Evolutionary conservation across 2,797 vertebrate species (phyloP).

Genomic region (Spatula versicolor): DNA sequence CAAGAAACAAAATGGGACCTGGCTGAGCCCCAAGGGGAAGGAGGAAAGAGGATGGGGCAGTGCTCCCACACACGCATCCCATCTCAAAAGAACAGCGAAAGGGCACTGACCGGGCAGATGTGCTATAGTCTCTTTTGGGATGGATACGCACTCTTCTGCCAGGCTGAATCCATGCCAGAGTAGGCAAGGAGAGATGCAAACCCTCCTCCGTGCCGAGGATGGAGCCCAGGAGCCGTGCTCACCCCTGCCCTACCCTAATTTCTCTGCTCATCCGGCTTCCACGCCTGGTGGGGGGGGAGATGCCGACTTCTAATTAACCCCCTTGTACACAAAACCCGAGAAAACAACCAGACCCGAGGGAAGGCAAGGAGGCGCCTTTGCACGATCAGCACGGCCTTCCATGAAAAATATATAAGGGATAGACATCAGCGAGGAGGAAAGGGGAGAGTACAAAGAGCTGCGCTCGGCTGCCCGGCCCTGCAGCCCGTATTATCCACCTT

Average conservation of each 20-base stretch:
- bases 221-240: rapidly evolving
- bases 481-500: background rate
- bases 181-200: background rate
- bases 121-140: background rate
- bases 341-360: background rate
- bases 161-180: rapidly evolving
- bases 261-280: background rate
- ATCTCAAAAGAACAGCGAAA: background rate
- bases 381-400: background rate
- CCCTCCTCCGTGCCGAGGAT: rapidly evolving
- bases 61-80: rapidly evolving
- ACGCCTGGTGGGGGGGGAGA: background rate
- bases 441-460: background rate
- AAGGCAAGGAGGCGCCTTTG: background rate
- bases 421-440: background rate
- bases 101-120: background rate
- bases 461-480: rapidly evolving
- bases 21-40: slow-evolving; percentile 28
- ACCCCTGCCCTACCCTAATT: background rate
- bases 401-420: slow-evolving; percentile 7
- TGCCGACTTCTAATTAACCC: background rate
- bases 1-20: background rate
- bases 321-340: background rate
- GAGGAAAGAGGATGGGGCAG: slow-evolving; percentile 30
- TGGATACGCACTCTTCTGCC: background rate